These are phyloP conservation scores for Phataginus tetradactyla DNA, from an alignment of 2,797 vertebrate species.

Conservation along the genomic window DNA sequence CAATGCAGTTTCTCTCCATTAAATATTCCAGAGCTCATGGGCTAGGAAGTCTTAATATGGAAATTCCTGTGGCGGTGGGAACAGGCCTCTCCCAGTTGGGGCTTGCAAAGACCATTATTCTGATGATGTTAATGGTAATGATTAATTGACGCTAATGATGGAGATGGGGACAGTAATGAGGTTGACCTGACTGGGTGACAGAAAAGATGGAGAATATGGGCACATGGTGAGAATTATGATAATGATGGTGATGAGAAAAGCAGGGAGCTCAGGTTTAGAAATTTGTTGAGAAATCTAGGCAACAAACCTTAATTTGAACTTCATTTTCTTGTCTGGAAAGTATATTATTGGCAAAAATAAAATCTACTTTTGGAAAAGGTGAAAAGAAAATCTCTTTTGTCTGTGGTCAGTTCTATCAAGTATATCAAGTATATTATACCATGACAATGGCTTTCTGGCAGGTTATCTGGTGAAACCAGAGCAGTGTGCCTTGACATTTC, in stretches of 20 bases:
- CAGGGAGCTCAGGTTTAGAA: slow-evolving; percentile 25
- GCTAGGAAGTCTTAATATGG: slow-evolving; percentile 72
- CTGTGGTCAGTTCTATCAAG: not conserved
- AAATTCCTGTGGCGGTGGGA: slow-evolving; percentile 67
- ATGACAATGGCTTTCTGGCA: not conserved
- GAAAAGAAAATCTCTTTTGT: not conserved
- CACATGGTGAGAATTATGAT: not conserved
- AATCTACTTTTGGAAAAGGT: not conserved
- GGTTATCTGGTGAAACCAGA: not conserved
- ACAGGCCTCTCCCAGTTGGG: slow-evolving; percentile 61
- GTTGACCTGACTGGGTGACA: not conserved
- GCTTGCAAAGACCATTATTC: slow-evolving; percentile 56
- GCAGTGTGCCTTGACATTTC: not conserved
- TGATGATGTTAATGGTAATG: slow-evolving; percentile 62
- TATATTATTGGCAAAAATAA: not conserved
- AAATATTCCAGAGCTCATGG: slow-evolving; percentile 63
- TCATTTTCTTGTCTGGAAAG: slow-evolving; percentile 40
- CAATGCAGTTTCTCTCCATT: slow-evolving; percentile 66
- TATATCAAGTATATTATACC: not conserved
- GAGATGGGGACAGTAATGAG: slow-evolving; percentile 43
- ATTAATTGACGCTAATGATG: slow-evolving; percentile 61
- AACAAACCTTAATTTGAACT: not conserved
- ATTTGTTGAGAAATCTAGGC: not conserved
- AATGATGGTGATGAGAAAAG: not conserved
- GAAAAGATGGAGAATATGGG: not conserved